Percentiles rank a stretch among this genome's conserved stretches.
These are phyloP conservation scores for Tromatobia lineatoria DNA, from an alignment of 2,888 invertebrate genomes.

Conservation along the genomic window DNA sequence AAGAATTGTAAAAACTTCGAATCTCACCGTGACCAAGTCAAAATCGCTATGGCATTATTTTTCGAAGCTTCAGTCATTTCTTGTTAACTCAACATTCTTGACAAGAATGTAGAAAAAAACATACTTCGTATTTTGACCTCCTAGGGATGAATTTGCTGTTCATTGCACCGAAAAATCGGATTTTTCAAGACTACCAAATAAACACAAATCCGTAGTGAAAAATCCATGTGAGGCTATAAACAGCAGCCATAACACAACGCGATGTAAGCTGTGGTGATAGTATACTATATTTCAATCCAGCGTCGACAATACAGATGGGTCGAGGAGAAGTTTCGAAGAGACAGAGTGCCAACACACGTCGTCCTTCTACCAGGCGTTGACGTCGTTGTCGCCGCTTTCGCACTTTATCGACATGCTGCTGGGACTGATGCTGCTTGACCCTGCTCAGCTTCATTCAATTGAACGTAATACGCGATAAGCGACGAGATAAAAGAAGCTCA, in stretches of 20 bases:
- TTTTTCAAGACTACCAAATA: no score
- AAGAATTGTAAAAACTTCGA: no score
- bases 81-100: no score
- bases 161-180: no score
- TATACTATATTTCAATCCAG: constrained; percentile 10
- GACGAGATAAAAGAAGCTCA: constrained; percentile 51
- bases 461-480: constrained; percentile 71
- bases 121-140: no score
- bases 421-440: constrained; percentile 38
- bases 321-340: constrained; percentile 52
- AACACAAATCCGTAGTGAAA: neutral
- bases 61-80: no score
- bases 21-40: no score
- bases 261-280: constrained; percentile 5
- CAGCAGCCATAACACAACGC: neutral
- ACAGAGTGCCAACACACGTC: constrained; percentile 42
- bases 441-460: constrained; percentile 71
- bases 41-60: no score
- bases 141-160: no score
- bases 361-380: constrained; percentile 46
- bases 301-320: constrained; percentile 21
- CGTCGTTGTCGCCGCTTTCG: constrained; percentile 59
- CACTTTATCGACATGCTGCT: constrained; percentile 59
- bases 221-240: neutral
- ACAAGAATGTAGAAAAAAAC: no score